Evolutionary conservation across 2,888 invertebrate species (phyloP).

Genomic region (Prosopocoilus inquinatus): DNA sequence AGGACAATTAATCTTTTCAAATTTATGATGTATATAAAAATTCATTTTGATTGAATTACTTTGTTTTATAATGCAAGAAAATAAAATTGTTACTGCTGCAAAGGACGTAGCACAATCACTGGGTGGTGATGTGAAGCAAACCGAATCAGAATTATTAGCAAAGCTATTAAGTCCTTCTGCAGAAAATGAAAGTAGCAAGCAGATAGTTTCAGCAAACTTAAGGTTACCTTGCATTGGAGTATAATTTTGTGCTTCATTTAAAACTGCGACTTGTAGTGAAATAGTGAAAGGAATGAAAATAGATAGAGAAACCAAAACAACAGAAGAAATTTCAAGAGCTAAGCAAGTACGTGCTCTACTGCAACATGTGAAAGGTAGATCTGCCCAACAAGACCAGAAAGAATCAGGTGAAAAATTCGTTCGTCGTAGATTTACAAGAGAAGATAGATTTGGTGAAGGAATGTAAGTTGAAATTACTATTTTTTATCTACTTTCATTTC

Average conservation of each 20-base stretch:
- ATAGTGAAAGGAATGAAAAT: constrained; percentile 77
- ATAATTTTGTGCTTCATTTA: background rate
- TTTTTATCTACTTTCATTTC: background rate
- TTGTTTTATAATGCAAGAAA: constrained; percentile 26
- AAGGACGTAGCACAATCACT: constrained; percentile 69
- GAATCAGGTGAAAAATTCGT: background rate
- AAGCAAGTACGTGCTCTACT: constrained; percentile 50
- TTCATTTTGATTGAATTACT: background rate
- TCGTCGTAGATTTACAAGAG: background rate
- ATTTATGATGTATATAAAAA: background rate
- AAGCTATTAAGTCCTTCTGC: constrained; percentile 59
- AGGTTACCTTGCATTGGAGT: constrained; percentile 20
- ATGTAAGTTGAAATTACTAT: background rate
- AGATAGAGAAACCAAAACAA: constrained; percentile 56
- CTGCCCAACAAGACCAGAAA: background rate
- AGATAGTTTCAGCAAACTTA: constrained; percentile 19
- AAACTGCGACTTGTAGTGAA: constrained; percentile 56
- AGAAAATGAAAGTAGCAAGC: constrained; percentile 14
- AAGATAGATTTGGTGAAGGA: background rate
- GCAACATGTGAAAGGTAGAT: constrained; percentile 1
- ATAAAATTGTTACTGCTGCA: constrained; percentile 61
- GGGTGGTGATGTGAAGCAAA: constrained; percentile 66
- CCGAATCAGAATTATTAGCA: constrained; percentile 70
- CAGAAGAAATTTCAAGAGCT: constrained; percentile 51
- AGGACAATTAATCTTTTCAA: background rate